Percentiles rank a stretch among this genome's conserved stretches.
phyloP scores from a whole-genome alignment of 1,140 invertebrate species.

The Neuroterus valhalla region DNA sequence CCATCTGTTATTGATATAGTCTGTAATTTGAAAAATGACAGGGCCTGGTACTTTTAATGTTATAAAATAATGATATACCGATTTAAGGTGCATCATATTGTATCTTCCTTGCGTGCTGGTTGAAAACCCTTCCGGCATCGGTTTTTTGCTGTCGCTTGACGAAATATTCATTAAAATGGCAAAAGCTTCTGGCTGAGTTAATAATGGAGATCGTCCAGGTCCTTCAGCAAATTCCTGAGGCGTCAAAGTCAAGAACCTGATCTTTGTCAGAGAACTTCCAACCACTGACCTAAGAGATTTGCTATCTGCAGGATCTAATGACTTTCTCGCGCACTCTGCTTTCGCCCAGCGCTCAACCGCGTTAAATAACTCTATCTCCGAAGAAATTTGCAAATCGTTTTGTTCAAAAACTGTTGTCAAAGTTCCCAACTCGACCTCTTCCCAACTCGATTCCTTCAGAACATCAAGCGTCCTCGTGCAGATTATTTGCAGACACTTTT shows the following conservation, averaged over 20 bases:
- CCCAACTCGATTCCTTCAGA: slow-evolving; percentile 83
- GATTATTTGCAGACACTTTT: slow-evolving; percentile 86
- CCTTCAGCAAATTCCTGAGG: slow-evolving; percentile 88
- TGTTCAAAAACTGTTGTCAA: slow-evolving; percentile 84
- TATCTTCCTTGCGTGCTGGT: slow-evolving; percentile 64
- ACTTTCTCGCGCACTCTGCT: slow-evolving; percentile 65
- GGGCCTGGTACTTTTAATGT: too few relatives aligned
- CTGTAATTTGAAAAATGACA: too few relatives aligned
- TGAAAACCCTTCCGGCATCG: slow-evolving; percentile 83
- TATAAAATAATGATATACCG: not conserved
- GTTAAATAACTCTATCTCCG: slow-evolving; percentile 85
- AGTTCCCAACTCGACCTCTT: slow-evolving; percentile 84
- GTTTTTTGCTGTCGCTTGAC: slow-evolving; percentile 77
- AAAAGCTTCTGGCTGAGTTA: slow-evolving; percentile 85
- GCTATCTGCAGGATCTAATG: slow-evolving; percentile 61
- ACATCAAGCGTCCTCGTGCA: slow-evolving; percentile 85
- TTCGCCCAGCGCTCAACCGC: slow-evolving; percentile 82
- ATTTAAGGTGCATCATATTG: slow-evolving; percentile 9
- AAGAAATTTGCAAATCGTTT: slow-evolving; percentile 82
- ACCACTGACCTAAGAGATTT: slow-evolving; percentile 71
- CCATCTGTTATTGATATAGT: too few relatives aligned
- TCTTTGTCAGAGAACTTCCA: slow-evolving; percentile 79
- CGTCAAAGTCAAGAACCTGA: slow-evolving; percentile 85
- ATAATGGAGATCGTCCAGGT: slow-evolving; percentile 81
- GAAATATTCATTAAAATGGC: slow-evolving; percentile 88